Evolutionary conservation across 2,113 vertebrate species (phyloP).

Genomic region (Candoia aspera): DNA sequence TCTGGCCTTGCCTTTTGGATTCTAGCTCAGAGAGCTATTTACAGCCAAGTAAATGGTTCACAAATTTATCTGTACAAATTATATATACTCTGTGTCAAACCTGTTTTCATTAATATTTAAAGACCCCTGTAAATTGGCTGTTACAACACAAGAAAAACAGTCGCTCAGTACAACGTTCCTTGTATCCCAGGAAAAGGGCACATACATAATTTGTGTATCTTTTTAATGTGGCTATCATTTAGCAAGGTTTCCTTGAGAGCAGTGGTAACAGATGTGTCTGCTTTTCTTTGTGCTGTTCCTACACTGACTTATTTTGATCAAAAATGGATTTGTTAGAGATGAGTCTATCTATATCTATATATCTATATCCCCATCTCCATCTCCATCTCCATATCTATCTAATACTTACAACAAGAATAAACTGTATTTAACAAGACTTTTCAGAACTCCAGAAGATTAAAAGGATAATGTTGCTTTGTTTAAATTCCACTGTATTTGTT

Average conservation of each 20-base stretch:
- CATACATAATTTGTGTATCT: conserved; percentile 35
- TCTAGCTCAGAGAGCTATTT: conserved; percentile 29
- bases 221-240: conserved; percentile 31
- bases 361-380: no score
- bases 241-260: conserved; percentile 37
- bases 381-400: no score
- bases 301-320: conserved; percentile 57
- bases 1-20: background rate
- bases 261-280: background rate
- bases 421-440: background rate
- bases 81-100: background rate
- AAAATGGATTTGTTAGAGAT: conserved; percentile 36
- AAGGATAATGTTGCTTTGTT: background rate
- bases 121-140: conserved; percentile 26
- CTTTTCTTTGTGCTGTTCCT: conserved; percentile 41
- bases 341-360: conserved; percentile 21
- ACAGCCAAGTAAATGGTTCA: conserved; percentile 17
- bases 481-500: background rate
- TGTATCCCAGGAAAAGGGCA: conserved; percentile 19
- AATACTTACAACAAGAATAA: background rate
- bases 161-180: conserved; percentile 22
- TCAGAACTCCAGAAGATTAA: background rate
- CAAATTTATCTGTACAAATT: conserved; percentile 25
- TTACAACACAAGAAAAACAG: background rate
- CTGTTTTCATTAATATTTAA: conserved; percentile 24